Evolutionary conservation across 2,888 invertebrate genomes (phyloP).

Genomic region (Rugalucina vietnamica): DNA sequence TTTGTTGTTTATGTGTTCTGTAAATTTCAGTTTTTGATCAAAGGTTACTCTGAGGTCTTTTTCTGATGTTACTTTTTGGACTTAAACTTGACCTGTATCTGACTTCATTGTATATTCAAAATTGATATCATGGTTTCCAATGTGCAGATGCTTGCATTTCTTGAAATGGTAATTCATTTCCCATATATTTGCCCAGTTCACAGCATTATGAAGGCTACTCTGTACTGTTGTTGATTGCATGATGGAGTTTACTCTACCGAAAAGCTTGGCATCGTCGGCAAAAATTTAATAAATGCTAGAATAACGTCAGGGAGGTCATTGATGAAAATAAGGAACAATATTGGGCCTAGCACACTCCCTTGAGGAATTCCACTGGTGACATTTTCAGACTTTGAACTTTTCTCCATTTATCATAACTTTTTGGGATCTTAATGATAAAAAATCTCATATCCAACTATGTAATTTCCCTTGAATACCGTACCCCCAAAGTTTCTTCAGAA

Average conservation of each 20-base stretch:
- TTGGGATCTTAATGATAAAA: not conserved
- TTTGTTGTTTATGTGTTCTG: not conserved
- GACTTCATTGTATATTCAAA: too few relatives aligned
- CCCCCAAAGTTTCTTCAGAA: not conserved
- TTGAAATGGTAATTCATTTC: not conserved
- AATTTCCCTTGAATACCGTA: not conserved
- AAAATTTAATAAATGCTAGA: not conserved
- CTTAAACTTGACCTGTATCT: not conserved
- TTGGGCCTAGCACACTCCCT: not conserved
- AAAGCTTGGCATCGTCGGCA: too few relatives aligned
- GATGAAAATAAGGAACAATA: not conserved
- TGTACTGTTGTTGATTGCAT: not conserved
- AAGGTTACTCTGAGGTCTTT: not conserved
- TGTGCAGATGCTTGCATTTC: conserved; percentile 5
- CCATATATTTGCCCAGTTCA: not conserved
- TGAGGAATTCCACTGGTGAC: not conserved
- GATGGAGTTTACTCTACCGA: not conserved
- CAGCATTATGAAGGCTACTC: not conserved
- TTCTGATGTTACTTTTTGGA: not conserved
- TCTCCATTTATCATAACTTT: not conserved
- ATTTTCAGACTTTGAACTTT: not conserved
- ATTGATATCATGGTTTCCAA: not conserved
- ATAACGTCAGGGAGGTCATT: not conserved
- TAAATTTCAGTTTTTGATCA: not conserved
- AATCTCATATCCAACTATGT: not conserved